These are phyloP conservation scores for Zapornia atra DNA, from an alignment of 2,113 vertebrate genomes.

Conservation along the genomic window DNA sequence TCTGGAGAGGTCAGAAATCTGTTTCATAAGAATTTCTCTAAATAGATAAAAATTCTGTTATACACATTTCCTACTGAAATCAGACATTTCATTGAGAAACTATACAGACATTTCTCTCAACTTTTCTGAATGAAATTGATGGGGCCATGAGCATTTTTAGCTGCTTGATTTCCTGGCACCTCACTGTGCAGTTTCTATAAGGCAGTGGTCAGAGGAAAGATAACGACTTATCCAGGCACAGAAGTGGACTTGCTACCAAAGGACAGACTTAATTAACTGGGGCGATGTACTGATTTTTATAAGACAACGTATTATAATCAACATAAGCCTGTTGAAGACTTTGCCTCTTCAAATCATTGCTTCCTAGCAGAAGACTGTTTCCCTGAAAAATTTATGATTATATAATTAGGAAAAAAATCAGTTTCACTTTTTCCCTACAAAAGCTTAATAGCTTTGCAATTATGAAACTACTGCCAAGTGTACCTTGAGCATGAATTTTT, in stretches of 20 bases:
- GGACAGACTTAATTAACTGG: background rate
- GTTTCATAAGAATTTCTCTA: background rate
- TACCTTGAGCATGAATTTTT: slow-evolving; percentile 33
- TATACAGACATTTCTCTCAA: background rate
- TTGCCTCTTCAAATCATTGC: background rate
- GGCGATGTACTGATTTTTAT: background rate
- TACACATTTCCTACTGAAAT: background rate
- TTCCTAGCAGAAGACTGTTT: background rate
- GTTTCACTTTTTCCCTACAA: background rate
- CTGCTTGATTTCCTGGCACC: background rate
- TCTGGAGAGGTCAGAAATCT: background rate
- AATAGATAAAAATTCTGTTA: background rate
- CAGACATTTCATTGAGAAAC: background rate
- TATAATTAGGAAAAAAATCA: background rate
- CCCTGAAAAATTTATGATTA: slow-evolving; percentile 23
- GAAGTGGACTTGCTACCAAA: background rate
- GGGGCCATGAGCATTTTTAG: background rate
- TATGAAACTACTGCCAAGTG: slow-evolving; percentile 15
- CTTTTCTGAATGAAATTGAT: background rate
- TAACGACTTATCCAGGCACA: background rate
- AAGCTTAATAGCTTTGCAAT: slow-evolving; percentile 23
- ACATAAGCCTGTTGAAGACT: background rate
- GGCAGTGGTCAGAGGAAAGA: background rate
- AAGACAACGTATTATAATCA: background rate
- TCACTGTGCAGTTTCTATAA: background rate